Base-by-base conservation (phyloP, 2,113 vertebrate genomes). In the Protomyctophum bolini region DNA sequence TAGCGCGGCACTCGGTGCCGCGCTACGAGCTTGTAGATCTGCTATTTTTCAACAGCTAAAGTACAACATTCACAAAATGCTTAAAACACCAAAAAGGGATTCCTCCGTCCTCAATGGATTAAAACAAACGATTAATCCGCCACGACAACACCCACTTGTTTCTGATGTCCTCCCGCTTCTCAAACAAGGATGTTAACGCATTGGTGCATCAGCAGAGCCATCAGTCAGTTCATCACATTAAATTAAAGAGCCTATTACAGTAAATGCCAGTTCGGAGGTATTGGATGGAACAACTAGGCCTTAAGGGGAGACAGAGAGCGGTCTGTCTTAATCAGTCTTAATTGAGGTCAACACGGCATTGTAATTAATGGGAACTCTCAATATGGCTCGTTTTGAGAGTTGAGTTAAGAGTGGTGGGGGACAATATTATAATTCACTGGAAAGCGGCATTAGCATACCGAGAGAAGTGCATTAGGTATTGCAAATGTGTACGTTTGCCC, bases 281-380 rank as follows among this genome's bases (percentile, higher is more conserved):
- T 21, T 79, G 60, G 73, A 79, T 54, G 59, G 59, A 75, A 63
- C 57, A 63, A 48, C 3, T 55, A 81, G 66, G 51, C 55, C 3
- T 33, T 33, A 60, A 21, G 72, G 58, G 75, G 21, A 21, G 71
- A 82, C 67, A 33, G 59, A 51, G 58, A 21, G 85, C 83, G 80
- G 80, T 80, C 84, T 66, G 81, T 74, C 59, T 66, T 83, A 83
- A 89, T 88, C 86, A 79, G 66, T 83, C 75, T 81, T 87, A 89
- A 90, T 88, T 86, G 87, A 79, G 74, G 80, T 82, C 85, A 83
- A 48, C 70, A 86, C 21, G 69, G 64, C 6, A 33, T 66, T 50
- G 64, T 82, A 77, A 85, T 82, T 69, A 79, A 86, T 58, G 76
- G 10, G 47, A 73, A 68, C 46, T 67, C 68, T 21, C 21, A 21